phyloP scores from a whole-genome alignment of 2,888 invertebrate species.

The Pseudococcus viburni region DNA sequence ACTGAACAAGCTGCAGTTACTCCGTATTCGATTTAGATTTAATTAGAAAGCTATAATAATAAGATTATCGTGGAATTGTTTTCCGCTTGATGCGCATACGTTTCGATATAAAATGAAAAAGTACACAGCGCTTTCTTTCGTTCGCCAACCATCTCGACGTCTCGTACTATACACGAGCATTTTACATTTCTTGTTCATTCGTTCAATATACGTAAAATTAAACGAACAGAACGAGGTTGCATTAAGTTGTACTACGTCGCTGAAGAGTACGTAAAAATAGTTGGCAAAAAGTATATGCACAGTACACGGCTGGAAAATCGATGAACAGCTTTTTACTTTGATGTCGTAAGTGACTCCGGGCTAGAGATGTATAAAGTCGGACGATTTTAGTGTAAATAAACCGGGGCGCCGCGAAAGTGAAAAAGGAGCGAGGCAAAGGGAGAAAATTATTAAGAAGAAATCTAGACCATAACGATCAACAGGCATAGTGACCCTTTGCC shows the following conservation, averaged over 20 bases:
- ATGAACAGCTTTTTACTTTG: slow-evolving; percentile 30
- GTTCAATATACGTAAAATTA: not conserved
- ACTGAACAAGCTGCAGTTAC: not conserved
- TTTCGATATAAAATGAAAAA: not conserved
- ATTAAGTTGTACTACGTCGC: not conserved
- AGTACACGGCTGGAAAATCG: slow-evolving; percentile 5
- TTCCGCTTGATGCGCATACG: not conserved
- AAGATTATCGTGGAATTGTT: slow-evolving; percentile 1
- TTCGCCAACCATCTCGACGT: not conserved
- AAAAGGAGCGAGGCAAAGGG: not conserved
- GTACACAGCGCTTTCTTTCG: slow-evolving; percentile 3
- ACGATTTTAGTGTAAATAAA: slow-evolving; percentile 1
- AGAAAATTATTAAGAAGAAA: slow-evolving; percentile 33
- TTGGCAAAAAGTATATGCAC: not conserved
- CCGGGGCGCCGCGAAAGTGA: not conserved
- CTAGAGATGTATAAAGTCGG: not conserved
- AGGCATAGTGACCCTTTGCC: slow-evolving; percentile 41
- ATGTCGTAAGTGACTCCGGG: slow-evolving; percentile 32
- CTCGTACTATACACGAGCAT: not conserved
- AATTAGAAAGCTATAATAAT: slow-evolving; percentile 7
- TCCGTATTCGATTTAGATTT: not conserved
- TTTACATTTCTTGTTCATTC: not conserved
- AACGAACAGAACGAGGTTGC: not conserved
- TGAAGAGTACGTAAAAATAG: not conserved
- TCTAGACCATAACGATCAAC: slow-evolving; percentile 40